Base-by-base conservation (phyloP, 2,888 invertebrate genomes). In the Folsomia manolachei region DNA sequence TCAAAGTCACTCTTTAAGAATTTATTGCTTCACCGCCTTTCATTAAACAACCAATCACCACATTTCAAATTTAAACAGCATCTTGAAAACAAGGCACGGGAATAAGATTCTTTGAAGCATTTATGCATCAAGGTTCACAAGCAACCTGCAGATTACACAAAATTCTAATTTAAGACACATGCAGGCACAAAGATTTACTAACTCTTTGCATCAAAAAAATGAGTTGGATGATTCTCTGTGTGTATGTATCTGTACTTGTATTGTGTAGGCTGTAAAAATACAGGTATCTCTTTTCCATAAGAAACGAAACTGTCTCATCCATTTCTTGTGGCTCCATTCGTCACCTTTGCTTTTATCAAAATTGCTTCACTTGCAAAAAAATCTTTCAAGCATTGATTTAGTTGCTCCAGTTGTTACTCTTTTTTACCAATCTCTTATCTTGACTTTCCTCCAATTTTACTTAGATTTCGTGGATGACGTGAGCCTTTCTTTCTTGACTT, bases 281-380 rank as follows among this genome's bases (percentile, higher is more conserved):
- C n/a, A n/a, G n/a, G n/a, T n/a, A n/a, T n/a, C n/a, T n/a, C 39
- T 39, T 39, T 39, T 39, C 4, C 39, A 39, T 39, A 39, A 39
- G 39, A 4, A 39, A 39, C n/a, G n/a, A 14, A 39, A 39, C 14
- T 39, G 39, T 39, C n/a, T 39, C 39, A 56, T 56, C n/a, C n/a
- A n/a, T n/a, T n/a, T n/a, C 11, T 19, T 56, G 21, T n/a, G 7
- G 11, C 18, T 18, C 18, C 4, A 56, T 56, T 56, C 21, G 56
- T 56, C 56, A 56, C 56, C 56, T 56, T 7, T 18, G 56, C 56
- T 56, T 56, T 56, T 56, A 56, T 21, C 56, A 18, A 56, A 56
- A 56, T 56, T 56, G 21, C 39, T 39, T n/a, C n/a, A n/a, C 39
- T 39, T 14, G 39, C 56, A 7, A 56, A 21, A 7, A 56, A 56